Percentiles rank a stretch among this genome's conserved stretches.
phyloP scores from a whole-genome alignment of 2,113 vertebrate genomes.

The Sinocyclocheilus rhinocerous region DNA sequence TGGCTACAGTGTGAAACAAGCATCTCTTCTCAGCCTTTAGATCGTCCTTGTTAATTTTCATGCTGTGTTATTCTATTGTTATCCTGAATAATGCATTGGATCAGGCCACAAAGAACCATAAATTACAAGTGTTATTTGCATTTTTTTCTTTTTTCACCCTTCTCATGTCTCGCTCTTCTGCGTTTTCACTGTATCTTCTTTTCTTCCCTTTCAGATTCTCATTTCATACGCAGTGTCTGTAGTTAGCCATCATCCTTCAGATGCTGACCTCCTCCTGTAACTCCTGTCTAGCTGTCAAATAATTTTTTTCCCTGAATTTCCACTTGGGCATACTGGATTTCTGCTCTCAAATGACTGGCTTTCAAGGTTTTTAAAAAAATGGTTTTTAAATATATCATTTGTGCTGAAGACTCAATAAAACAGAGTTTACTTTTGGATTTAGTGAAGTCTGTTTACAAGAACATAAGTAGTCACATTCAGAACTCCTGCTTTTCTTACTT shows the following conservation, averaged over 20 bases:
- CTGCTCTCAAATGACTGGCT: too few species aligned
- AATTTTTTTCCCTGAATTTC: neutral
- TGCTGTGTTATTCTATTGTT: slow-evolving; percentile 13
- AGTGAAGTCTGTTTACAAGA: slow-evolving; percentile 30
- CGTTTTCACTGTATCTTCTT: neutral
- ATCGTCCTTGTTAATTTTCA: slow-evolving; percentile 20
- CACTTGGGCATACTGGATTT: neutral
- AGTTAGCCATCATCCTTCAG: neutral
- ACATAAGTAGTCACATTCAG: slow-evolving; percentile 14
- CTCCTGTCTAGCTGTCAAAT: slow-evolving; percentile 6
- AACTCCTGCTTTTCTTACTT: slow-evolving; percentile 10
- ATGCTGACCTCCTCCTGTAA: neutral
- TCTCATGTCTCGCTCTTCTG: neutral
- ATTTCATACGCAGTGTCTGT: neutral
- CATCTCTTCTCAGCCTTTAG: slow-evolving; percentile 4
- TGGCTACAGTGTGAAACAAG: slow-evolving; percentile 15
- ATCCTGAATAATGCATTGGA: slow-evolving; percentile 10
- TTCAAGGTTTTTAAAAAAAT: neutral
- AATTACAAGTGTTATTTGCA: neutral
- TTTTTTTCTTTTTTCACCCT: neutral
- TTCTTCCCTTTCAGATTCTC: neutral
- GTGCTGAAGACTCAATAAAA: neutral
- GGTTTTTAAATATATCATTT: neutral
- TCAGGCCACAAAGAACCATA: neutral
- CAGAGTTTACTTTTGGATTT: neutral